Base-by-base conservation (phyloP, 2,797 vertebrate genomes). In the Eupleurogrammus muticus region DNA sequence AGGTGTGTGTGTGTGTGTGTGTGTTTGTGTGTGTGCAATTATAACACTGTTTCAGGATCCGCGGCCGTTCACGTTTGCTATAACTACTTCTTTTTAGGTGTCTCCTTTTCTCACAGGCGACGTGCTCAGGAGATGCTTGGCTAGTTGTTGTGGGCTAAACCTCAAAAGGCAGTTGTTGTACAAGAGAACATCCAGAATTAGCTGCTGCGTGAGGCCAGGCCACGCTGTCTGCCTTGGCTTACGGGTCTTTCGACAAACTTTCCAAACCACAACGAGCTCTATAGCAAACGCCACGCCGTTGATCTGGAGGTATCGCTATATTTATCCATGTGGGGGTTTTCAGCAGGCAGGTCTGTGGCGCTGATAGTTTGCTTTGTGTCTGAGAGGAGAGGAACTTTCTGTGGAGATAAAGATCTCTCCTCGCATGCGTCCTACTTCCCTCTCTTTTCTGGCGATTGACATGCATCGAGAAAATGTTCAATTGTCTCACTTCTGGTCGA, bases 361-460 rank as follows among this genome's bases (percentile, higher is more conserved):
- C 51, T 57, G 63, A 55, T 72, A 35, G 53, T 80, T 79, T 70
- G 69, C 54, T 84, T n/a, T 68, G n/a, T 75, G 71, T 84, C 61
- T 79, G 42, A 70, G 38, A 69, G 42, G 52, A 80, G 79, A 82
- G 79, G 89, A 84, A 86, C 82, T 48, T 77, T 75, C 46, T 63
- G 53, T 73, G 71, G 79, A 79, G 89, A 90, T 89, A 86, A 76
- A 87, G 68, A 88, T 88, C 89, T 88, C 54, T 81, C 46, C 76
- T 51, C 58, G 63, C 67, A 70, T n/a, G 64, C 46, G 74, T 85
- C 79, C 82, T 66, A 89, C 87, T 90, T 90, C 86, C 80, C 52
- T 79, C 64, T 85, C 64, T 49, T n/a, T n/a, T 70, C 49, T 75
- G 65, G 24, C 53, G 60, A 78, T 73, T 56, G 60, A 57, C 61